These are phyloP conservation scores for Propithecus deckenii DNA, from an alignment of 2,797 vertebrate species.

Conservation along the genomic window DNA sequence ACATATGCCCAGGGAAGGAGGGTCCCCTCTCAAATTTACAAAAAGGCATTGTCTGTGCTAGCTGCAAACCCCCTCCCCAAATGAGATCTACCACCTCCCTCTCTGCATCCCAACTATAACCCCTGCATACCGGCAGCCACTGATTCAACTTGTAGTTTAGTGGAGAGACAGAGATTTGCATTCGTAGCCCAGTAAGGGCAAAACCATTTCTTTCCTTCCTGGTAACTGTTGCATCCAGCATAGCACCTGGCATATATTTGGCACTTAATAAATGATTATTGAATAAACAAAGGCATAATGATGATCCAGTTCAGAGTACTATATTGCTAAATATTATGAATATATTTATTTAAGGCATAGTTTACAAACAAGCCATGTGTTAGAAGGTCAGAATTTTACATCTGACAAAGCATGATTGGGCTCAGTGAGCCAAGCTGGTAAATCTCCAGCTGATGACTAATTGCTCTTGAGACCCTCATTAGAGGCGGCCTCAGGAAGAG, in stretches of 20 bases:
- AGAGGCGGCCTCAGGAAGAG: not conserved
- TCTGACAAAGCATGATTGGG: not conserved
- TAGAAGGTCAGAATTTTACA: not conserved
- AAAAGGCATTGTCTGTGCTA: not conserved
- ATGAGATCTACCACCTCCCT: not conserved
- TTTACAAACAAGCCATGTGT: not conserved
- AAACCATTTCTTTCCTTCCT: not conserved
- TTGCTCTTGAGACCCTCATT: not conserved
- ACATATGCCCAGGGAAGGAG: too few species aligned
- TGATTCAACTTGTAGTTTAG: not conserved
- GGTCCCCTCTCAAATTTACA: not conserved
- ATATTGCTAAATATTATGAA: not conserved
- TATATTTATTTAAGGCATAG: not conserved
- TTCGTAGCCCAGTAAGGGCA: not conserved
- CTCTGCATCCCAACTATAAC: not conserved
- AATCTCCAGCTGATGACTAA: not conserved
- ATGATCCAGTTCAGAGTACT: not conserved
- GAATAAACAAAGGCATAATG: not conserved
- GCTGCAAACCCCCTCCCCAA: too few species aligned
- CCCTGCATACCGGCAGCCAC: not conserved
- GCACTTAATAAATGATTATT: not conserved
- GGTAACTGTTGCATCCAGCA: not conserved
- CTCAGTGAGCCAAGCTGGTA: not conserved
- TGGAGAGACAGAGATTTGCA: not conserved
- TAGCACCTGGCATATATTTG: not conserved